Evolutionary conservation across 2,113 vertebrate species (phyloP), one percentile per base, ranked within the genome.

Genomic region (Xenopus tropicalis): DNA sequence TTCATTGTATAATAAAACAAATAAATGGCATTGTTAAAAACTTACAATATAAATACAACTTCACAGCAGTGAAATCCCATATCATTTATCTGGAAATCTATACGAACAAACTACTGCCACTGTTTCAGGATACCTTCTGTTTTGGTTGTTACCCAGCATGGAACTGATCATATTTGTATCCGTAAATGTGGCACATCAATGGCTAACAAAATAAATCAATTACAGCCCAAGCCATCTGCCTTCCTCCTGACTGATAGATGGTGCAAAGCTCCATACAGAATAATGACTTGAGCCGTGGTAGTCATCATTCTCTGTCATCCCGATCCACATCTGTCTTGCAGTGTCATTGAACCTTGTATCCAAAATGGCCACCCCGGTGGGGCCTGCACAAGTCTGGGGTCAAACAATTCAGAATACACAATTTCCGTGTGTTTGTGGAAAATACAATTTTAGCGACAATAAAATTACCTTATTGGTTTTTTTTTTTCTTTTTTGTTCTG

Each of bases 281-380:
- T 84, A 82, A 80, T 81, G 78, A 77, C 23, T 79, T 82, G 77
- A 44, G 66, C 73, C 29, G 66, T 75, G 57, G 74, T 80, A 79
- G 57, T 80, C 82, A 81, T 83, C 80, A 74, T 79, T 85, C 81
- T 81, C 61, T 85, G 78, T 80, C 81, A 82, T 71, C 78, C 83
- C 52, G 70, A 61, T 74, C 63, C 77, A 67, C 70, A 79, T 81
- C 57, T 29, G 71, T 77, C 83, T 83, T 73, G 71, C 72, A 57
- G 17, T 72, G 1, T 80, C 78, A 82, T 80, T 78, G 37, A 79
- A 78, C 77, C 52, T 70, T 78, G 68, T 54, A 66, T 80, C 80
- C 71, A 72, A 79, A 79, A 78, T 82, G 69, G 73, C 43, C 59
- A 73, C 68, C 58, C 59, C 61, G 42, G 19, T 63, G 58, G 46